A percentile compares a stretch with the other conserved stretches of the same genome.
Evolutionary conservation across 2,113 vertebrate genomes (phyloP).

Genomic region (Picathartes gymnocephalus): DNA sequence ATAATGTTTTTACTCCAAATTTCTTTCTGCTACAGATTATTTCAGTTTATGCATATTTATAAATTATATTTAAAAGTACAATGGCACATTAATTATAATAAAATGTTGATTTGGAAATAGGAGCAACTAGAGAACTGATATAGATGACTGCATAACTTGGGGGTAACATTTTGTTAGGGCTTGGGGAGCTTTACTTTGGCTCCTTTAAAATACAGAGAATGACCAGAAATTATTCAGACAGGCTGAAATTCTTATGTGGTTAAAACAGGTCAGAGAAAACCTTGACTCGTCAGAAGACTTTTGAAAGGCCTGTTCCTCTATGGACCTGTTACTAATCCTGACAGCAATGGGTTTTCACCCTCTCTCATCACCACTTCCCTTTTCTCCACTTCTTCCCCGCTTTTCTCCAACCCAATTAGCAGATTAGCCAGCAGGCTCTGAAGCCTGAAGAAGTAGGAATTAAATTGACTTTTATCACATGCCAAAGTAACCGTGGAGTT

Average conservation of each 20-base stretch:
- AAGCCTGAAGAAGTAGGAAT: constrained; percentile 27
- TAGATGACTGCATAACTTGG: neutral
- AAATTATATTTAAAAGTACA: constrained; percentile 35
- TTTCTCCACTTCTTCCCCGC: neutral
- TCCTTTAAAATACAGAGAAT: neutral
- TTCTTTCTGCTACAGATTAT: constrained; percentile 16
- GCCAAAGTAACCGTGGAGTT: neutral
- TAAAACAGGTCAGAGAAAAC: neutral
- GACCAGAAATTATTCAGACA: neutral
- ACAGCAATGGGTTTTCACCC: neutral
- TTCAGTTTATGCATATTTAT: constrained; percentile 47
- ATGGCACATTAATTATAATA: constrained; percentile 24
- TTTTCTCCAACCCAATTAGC: constrained; percentile 33
- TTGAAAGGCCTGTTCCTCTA: neutral
- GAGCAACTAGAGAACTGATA: neutral
- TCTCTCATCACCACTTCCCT: neutral
- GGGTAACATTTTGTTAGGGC: neutral
- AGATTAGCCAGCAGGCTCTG: constrained; percentile 27
- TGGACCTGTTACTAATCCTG: neutral
- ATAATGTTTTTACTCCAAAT: constrained; percentile 21
- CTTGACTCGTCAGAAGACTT: neutral
- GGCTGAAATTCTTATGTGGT: neutral
- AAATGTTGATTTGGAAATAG: neutral
- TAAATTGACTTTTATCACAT: constrained; percentile 30
- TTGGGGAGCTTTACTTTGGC: neutral